phyloP scores from a whole-genome alignment of 2,113 vertebrate species.

The Puma concolor region DNA sequence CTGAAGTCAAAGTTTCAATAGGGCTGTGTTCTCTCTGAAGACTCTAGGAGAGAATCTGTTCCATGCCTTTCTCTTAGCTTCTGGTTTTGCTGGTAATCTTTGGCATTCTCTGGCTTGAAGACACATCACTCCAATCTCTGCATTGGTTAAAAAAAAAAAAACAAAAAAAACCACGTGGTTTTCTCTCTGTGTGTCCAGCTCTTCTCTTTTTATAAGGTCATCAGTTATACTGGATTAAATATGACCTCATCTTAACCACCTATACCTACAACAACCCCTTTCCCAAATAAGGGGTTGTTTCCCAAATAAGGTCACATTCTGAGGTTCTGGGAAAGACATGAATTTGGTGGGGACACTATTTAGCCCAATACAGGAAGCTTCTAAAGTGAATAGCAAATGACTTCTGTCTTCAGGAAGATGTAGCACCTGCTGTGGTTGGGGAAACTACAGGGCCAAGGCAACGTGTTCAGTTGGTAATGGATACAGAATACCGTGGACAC shows the following conservation, averaged over 20 bases:
- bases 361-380: neutral
- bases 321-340: neutral
- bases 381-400: neutral
- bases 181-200: neutral
- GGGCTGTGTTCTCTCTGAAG: neutral
- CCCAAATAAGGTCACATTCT: neutral
- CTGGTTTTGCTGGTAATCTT: neutral
- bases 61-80: neutral
- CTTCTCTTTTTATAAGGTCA: neutral
- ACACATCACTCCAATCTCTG: neutral
- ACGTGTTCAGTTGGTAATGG: neutral
- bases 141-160: no score
- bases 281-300: neutral
- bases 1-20: neutral
- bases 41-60: neutral
- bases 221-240: neutral
- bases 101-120: neutral
- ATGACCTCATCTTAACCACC: neutral
- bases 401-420: neutral
- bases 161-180: fast-evolving
- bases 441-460: neutral
- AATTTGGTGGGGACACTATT: neutral
- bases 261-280: neutral
- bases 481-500: neutral
- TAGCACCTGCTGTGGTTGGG: neutral